phyloP scores from a whole-genome alignment of 2,888 invertebrate species.

The Pyrgus malvae region DNA sequence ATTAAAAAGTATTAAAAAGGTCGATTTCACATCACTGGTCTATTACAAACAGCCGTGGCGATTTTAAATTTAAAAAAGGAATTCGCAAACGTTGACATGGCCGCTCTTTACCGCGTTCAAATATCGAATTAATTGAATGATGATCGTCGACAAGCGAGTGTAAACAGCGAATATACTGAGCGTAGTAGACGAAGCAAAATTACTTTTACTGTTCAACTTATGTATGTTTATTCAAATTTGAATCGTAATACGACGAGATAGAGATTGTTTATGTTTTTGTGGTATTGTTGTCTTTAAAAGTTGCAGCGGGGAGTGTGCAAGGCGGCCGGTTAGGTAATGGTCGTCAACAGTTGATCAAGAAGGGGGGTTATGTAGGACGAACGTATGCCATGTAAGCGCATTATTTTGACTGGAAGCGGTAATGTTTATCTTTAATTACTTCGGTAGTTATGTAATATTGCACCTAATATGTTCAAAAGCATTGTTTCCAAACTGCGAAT shows the following conservation, averaged over 20 bases:
- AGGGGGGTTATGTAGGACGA: constrained; percentile 78
- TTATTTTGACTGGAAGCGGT: constrained; percentile 56
- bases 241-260: constrained; percentile 47
- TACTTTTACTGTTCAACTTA: constrained; percentile 42
- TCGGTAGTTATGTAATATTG: neutral
- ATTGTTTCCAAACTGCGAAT: too few relatives aligned
- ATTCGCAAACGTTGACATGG: constrained; percentile 46
- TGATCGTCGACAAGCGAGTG: constrained; percentile 63
- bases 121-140: constrained; percentile 76
- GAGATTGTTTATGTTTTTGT: constrained; percentile 32
- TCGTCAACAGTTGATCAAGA: constrained; percentile 69
- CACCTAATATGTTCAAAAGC: too few relatives aligned
- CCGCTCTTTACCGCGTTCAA: constrained; percentile 64
- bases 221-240: constrained; percentile 41
- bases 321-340: constrained; percentile 75
- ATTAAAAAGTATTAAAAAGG: constrained; percentile 10
- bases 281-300: constrained; percentile 37
- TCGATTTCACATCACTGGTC: constrained; percentile 8
- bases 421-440: constrained; percentile 34
- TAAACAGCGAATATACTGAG: constrained; percentile 54
- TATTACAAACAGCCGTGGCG: neutral
- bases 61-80: constrained; percentile 38
- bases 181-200: constrained; percentile 57
- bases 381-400: constrained; percentile 44
- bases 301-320: constrained; percentile 57